These are phyloP conservation scores for Nephrotoma guestfalica DNA, from an alignment of 2,888 invertebrate species.

Conservation along the genomic window DNA sequence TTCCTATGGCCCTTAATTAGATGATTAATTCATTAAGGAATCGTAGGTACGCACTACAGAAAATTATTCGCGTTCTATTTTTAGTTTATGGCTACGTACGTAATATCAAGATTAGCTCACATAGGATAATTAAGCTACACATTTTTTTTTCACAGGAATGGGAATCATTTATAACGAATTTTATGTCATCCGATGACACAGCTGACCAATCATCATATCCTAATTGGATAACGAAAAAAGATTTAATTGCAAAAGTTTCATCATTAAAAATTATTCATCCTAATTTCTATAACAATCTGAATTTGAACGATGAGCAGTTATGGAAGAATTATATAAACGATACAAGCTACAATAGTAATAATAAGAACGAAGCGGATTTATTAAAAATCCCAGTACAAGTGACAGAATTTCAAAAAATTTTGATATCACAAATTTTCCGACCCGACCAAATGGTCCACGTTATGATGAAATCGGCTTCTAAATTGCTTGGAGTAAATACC, in stretches of 20 bases:
- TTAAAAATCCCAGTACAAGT: conserved; percentile 45
- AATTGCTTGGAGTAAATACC: conserved; percentile 32
- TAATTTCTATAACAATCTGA: conserved; percentile 20
- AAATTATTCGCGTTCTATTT: too few relatives aligned
- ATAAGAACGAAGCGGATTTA: conserved; percentile 35
- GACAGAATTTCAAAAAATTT: conserved; percentile 64
- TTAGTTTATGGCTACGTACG: too few relatives aligned
- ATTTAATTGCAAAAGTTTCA: conserved; percentile 22
- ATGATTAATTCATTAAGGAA: too few relatives aligned
- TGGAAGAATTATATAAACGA: conserved; percentile 24
- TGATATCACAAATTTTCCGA: conserved; percentile 62
- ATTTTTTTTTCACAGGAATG: conserved; percentile 18
- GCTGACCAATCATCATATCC: conserved; percentile 14
- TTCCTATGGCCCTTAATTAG: too few relatives aligned
- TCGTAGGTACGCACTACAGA: too few relatives aligned
- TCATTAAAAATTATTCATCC: conserved; percentile 22
- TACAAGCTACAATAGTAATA: neutral
- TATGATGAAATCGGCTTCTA: conserved; percentile 55
- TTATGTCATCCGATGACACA: conserved; percentile 22
- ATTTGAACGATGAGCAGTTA: conserved; percentile 24
- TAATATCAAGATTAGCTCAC: too few relatives aligned
- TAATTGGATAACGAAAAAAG: conserved; percentile 24
- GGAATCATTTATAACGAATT: conserved; percentile 31
- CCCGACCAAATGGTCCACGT: conserved; percentile 72
- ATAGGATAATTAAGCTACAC: too few relatives aligned